Evolutionary conservation across 2,888 invertebrate species (phyloP), one percentile per base, ranked within the genome.

Genomic region (Stenodema calcarata): DNA sequence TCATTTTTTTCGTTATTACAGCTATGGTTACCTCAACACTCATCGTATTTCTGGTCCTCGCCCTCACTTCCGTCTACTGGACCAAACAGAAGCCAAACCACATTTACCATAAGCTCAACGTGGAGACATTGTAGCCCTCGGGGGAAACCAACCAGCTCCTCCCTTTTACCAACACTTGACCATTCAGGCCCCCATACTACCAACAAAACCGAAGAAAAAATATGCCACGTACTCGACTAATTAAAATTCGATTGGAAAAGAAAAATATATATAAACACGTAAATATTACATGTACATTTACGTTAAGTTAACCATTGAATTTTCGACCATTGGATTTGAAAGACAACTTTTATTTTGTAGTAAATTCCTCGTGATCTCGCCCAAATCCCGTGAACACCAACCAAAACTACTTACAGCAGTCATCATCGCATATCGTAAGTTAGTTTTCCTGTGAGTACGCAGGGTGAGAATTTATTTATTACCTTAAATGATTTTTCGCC

Each of bases 61-160:
- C 88, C 70, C 85, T 87, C 1, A 87, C 87, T 12, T 87, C 88
- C 4, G 86, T 89, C 76, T 89, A 88, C 86, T 88, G 88, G 88
- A 86, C 87, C 73, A 88, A 88, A 79, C 86, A 87, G 80, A 80
- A 83, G 44, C 86, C 87, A 30, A 79, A 70, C 28, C 87, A 88
- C 83, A 87, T 88, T 81, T 89, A 89, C 86, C 87, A 86, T 47
- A 89, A 89, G 88, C 85, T 89, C 69, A 88, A 87, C 82, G 87
- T 87, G 44, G 89, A 88, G 79, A 88, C 79, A 62, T 85, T 89
- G 6, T 89, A 87, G 86, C 82, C 69, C 23, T 23, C 41, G 75
- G 75, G 30, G 35, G 75, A 75, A 75, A 75, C 75, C 75, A 75
- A 35, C 23, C 75, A 75, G 9, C 42, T 41, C 35, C 75, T 41